phyloP scores from a whole-genome alignment of 2,113 vertebrate species.

The Hippocampus guttulatus region DNA sequence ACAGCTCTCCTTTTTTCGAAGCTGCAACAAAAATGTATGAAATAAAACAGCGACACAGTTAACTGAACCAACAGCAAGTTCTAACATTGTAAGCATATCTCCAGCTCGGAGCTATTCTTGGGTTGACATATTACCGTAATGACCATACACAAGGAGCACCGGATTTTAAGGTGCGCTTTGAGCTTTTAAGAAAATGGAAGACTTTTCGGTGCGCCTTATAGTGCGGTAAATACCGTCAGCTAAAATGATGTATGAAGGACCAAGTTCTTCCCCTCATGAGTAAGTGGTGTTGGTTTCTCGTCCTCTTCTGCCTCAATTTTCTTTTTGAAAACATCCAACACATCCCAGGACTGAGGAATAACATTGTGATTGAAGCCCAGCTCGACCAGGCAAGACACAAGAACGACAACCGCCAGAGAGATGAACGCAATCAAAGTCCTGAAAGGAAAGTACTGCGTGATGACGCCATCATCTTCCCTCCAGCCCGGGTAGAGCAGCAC shows the following conservation, averaged over 20 bases:
- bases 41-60: no score
- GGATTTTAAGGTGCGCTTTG: no score
- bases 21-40: no score
- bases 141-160: no score
- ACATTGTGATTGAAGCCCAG: slow-evolving; percentile 27
- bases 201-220: no score
- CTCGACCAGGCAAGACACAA: slow-evolving; percentile 34
- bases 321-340: slow-evolving; percentile 31
- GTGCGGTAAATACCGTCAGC: neutral
- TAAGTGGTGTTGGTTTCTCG: slow-evolving; percentile 1
- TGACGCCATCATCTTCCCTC: slow-evolving; percentile 32
- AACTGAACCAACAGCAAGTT: no score
- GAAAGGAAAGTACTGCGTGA: slow-evolving; percentile 45
- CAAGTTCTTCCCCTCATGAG: slow-evolving; percentile 1
- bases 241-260: slow-evolving; percentile 25
- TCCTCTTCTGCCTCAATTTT: slow-evolving; percentile 10
- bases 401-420: slow-evolving; percentile 20
- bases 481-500: slow-evolving; percentile 41
- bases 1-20: no score
- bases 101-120: no score
- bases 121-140: no score
- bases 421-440: slow-evolving; percentile 43
- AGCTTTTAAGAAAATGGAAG: no score
- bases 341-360: slow-evolving; percentile 42
- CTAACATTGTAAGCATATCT: no score